Evolutionary conservation across 1,140 invertebrate genomes (phyloP).

Genomic region (Odontomachus brunneus): DNA sequence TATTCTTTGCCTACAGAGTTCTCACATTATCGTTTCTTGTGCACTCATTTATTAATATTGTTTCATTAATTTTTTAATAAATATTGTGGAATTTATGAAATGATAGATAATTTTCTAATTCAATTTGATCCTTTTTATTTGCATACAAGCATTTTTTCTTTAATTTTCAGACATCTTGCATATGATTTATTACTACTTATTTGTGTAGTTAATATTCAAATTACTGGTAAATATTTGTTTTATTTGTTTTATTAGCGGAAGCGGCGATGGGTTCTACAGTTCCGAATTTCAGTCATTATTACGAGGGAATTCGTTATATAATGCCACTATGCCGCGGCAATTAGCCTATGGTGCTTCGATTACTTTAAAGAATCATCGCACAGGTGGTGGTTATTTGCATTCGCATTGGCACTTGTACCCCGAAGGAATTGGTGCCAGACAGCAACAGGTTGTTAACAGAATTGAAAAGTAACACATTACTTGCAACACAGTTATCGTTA

Average conservation of each 20-base stretch:
- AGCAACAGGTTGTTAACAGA: constrained; percentile 92
- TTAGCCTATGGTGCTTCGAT: constrained; percentile 96
- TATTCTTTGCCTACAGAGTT: too few relatives aligned
- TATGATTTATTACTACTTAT: constrained; percentile 15
- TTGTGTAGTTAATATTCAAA: neutral
- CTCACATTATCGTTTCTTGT: too few relatives aligned
- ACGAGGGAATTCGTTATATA: constrained; percentile 98
- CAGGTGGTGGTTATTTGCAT: constrained; percentile 98
- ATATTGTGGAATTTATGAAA: too few relatives aligned
- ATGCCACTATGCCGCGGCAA: constrained; percentile 96
- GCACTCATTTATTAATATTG: too few relatives aligned
- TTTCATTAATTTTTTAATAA: too few relatives aligned
- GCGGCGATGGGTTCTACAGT: constrained; percentile 98
- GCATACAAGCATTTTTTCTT: neutral
- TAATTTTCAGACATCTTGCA: constrained; percentile 39
- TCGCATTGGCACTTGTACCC: constrained; percentile 98
- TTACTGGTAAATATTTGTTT: constrained; percentile 44
- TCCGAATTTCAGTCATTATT: constrained; percentile 98
- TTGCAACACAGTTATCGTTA: too few relatives aligned
- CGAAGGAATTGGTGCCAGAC: constrained; percentile 94
- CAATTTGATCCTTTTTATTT: too few relatives aligned
- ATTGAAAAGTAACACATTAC: too few relatives aligned
- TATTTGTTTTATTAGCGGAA: constrained; percentile 93
- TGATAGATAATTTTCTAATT: too few relatives aligned
- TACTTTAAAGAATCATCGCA: constrained; percentile 97